Evolutionary conservation across 2,797 vertebrate species (phyloP).

Genomic region (Florisuga fusca): DNA sequence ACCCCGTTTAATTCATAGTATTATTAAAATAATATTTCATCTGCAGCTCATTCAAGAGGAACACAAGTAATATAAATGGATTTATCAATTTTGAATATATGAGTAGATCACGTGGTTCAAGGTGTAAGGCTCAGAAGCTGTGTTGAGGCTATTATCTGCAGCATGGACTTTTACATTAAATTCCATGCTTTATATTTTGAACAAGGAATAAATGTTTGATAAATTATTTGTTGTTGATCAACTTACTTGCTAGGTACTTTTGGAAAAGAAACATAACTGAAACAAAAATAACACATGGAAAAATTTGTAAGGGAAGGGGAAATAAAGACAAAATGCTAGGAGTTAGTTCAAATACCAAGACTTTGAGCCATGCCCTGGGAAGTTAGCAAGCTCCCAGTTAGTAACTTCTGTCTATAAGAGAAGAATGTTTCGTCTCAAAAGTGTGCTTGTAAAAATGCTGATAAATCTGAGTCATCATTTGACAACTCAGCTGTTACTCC

Average conservation of each 20-base stretch:
- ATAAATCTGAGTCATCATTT: neutral
- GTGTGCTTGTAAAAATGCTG: neutral
- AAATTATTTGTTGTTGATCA: neutral
- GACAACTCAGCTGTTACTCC: neutral
- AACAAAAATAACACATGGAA: neutral
- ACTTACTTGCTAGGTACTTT: neutral
- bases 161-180: neutral
- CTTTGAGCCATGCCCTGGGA: neutral
- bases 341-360: neutral
- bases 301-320: neutral
- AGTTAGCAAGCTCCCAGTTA: neutral
- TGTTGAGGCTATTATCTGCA: neutral
- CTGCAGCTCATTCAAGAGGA: conserved; percentile 41
- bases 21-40: conserved; percentile 56
- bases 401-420: neutral
- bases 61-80: neutral
- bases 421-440: neutral
- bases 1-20: conserved; percentile 32
- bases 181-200: neutral
- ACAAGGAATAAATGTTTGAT: neutral
- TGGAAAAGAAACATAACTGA: neutral
- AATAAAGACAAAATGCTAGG: neutral
- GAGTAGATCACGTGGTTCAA: conserved; percentile 2
- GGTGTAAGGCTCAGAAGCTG: conserved; percentile 12
- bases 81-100: conserved; percentile 52